These are phyloP conservation scores for Carollia perspicillata DNA, from an alignment of 2,113 vertebrate species.

Conservation along the genomic window DNA sequence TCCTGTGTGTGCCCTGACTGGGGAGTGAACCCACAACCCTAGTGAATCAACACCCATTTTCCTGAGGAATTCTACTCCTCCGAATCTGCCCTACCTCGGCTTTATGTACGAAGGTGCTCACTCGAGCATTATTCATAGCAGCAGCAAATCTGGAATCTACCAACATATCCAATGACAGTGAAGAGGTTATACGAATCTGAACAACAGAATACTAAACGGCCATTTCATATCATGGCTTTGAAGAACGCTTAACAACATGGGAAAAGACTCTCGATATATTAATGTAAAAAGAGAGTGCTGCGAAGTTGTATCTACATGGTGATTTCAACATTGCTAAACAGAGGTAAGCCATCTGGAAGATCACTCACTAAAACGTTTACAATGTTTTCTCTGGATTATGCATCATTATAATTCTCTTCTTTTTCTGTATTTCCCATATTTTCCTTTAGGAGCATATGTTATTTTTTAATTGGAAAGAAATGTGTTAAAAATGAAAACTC, in stretches of 20 bases:
- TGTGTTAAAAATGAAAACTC: neutral
- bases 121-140: neutral
- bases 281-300: neutral
- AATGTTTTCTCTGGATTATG: neutral
- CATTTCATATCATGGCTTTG: neutral
- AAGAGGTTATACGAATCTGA: neutral
- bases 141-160: neutral
- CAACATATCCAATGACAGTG: neutral
- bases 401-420: neutral
- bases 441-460: neutral
- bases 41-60: too few relatives aligned
- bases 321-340: neutral
- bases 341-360: neutral
- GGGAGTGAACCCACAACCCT: too few relatives aligned
- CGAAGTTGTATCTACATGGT: neutral
- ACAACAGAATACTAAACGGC: neutral
- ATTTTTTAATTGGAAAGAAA: conserved; percentile 10
- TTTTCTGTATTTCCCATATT: neutral
- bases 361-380: neutral
- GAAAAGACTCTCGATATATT: neutral
- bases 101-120: neutral
- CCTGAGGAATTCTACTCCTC: neutral
- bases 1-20: too few relatives aligned
- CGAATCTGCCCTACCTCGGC: neutral
- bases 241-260: neutral